Conservation (phyloP, 2,888 invertebrate genomes). For the Sminthurinus aureus region DNA sequence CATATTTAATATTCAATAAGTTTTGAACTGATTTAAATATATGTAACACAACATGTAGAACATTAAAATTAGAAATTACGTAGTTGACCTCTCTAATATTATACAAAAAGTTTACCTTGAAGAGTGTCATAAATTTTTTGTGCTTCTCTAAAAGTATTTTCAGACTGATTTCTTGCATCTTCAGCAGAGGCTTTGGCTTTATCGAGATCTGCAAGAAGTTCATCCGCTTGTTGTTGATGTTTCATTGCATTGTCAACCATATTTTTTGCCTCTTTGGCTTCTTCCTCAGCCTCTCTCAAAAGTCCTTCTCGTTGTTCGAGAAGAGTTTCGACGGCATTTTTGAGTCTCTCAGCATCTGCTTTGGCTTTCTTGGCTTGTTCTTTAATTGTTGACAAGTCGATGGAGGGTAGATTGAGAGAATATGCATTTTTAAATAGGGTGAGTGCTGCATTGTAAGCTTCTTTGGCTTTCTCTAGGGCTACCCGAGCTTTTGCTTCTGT, state of each 20-base stretch:
- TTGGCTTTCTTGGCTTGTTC: slow-evolving; percentile 74
- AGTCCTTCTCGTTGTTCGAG: slow-evolving; percentile 45
- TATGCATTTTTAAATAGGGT: slow-evolving; percentile 81
- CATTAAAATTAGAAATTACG: background rate
- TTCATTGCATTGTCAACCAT: slow-evolving; percentile 68
- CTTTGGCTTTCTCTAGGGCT: slow-evolving; percentile 76
- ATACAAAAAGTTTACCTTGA: slow-evolving; percentile 65
- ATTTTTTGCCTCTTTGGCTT: slow-evolving; percentile 66
- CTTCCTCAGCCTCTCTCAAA: slow-evolving; percentile 70
- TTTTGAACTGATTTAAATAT: too few relatives aligned
- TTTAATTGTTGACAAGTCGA: slow-evolving; percentile 76
- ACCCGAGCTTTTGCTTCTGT: slow-evolving; percentile 78
- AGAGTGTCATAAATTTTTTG: slow-evolving; percentile 80
- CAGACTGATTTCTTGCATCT: slow-evolving; percentile 74
- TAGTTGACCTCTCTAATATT: background rate
- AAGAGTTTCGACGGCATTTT: slow-evolving; percentile 41
- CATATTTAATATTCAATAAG: too few relatives aligned
- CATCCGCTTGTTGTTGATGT: slow-evolving; percentile 81
- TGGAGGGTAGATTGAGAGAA: slow-evolving; percentile 77
- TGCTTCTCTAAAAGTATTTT: slow-evolving; percentile 80
- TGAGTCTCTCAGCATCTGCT: slow-evolving; percentile 68
- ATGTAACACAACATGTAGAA: too few relatives aligned
- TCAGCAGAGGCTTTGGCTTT: slow-evolving; percentile 67
- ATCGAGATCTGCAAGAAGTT: slow-evolving; percentile 80
- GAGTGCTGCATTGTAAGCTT: slow-evolving; percentile 83